These are phyloP conservation scores for Shargacucullia verbasci DNA, from an alignment of 2,888 invertebrate genomes.

Conservation along the genomic window DNA sequence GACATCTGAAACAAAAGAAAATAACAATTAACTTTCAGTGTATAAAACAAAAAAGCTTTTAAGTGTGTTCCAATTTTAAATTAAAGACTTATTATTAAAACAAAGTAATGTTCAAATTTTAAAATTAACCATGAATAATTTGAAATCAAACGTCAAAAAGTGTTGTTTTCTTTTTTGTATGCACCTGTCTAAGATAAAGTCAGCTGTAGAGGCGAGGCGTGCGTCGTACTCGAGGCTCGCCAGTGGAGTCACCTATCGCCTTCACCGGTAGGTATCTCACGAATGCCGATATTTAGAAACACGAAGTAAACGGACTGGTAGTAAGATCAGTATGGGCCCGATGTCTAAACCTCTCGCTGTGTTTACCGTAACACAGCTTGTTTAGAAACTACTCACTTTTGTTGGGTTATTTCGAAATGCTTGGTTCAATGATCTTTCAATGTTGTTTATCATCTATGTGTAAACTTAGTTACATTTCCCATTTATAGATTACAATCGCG, in stretches of 20 bases:
- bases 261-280: constrained; percentile 70
- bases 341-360: constrained; percentile 74
- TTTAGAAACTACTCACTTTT: constrained; percentile 57
- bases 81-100: neutral
- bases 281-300: constrained; percentile 80
- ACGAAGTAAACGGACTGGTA: constrained; percentile 71
- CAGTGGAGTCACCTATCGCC: constrained; percentile 76
- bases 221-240: constrained; percentile 77
- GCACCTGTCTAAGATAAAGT: constrained; percentile 68
- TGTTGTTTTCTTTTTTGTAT: constrained; percentile 44
- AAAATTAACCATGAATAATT: constrained; percentile 6
- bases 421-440: constrained; percentile 60
- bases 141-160: constrained; percentile 20
- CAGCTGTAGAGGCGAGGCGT: constrained; percentile 69
- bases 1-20: constrained; percentile 86
- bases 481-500: constrained; percentile 35
- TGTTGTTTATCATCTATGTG: constrained; percentile 53
- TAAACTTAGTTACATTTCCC: constrained; percentile 43
- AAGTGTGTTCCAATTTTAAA: constrained; percentile 13
- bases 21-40: constrained; percentile 56
- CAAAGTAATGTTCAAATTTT: neutral
- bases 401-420: constrained; percentile 56
- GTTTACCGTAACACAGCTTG: constrained; percentile 59
- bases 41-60: constrained; percentile 13
- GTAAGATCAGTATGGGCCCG: constrained; percentile 71